Evolutionary conservation across 2,888 invertebrate species (phyloP).

Genomic region (Cheilosia scutellata): DNA sequence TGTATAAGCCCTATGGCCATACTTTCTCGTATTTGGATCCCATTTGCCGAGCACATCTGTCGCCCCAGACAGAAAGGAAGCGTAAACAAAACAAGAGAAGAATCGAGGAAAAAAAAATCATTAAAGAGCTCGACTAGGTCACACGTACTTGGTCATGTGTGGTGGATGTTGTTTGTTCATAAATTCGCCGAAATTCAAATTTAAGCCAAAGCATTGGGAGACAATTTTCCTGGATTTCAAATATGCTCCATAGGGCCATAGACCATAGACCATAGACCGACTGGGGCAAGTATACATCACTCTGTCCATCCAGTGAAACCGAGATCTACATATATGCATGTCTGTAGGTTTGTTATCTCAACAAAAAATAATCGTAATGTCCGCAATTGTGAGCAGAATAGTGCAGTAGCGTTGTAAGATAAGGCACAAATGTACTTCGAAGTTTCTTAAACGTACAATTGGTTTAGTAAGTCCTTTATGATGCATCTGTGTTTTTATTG

Average conservation of each 20-base stretch:
- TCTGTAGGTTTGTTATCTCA: too few relatives aligned
- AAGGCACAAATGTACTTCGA: too few relatives aligned
- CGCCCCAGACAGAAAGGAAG: constrained; percentile 50
- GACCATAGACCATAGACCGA: too few relatives aligned
- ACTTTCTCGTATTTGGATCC: constrained; percentile 27
- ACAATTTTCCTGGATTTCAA: neutral
- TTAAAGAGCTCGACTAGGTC: neutral
- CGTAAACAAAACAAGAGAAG: constrained; percentile 41
- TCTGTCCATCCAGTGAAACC: too few relatives aligned
- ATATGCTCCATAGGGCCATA: neutral
- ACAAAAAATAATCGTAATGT: too few relatives aligned
- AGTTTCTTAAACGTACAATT: too few relatives aligned
- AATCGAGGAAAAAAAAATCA: neutral
- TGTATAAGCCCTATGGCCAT: constrained; percentile 30
- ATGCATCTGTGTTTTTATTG: too few relatives aligned
- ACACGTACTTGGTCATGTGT: neutral
- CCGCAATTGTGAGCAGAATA: too few relatives aligned
- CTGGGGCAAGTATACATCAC: too few relatives aligned
- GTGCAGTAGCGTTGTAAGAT: too few relatives aligned
- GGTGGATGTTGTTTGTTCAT: neutral
- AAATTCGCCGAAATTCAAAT: neutral
- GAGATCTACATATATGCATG: too few relatives aligned
- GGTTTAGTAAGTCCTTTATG: too few relatives aligned
- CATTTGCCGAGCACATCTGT: constrained; percentile 53
- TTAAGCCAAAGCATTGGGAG: neutral